A percentile compares a stretch with the other conserved stretches of the same genome.
These are phyloP conservation scores for Scrobipalpa atriplicella DNA, from an alignment of 2,888 invertebrate species.

Conservation along the genomic window DNA sequence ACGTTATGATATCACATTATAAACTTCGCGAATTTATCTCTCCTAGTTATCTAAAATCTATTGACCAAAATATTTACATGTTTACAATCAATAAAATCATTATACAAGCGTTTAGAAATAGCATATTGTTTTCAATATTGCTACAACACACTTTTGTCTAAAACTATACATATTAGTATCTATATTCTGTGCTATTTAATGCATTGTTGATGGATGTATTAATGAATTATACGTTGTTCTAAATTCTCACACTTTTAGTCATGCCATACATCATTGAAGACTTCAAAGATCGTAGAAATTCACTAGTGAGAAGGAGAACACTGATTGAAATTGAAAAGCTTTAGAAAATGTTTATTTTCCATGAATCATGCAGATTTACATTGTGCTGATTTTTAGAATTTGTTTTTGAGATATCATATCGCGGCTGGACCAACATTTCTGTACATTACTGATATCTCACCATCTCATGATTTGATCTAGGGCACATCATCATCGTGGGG, in stretches of 20 bases:
- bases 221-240: background rate
- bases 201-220: background rate
- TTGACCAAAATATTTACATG: too few species aligned
- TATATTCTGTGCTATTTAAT: background rate
- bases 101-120: too few species aligned
- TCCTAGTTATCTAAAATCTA: too few species aligned
- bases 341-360: background rate
- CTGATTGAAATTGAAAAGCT: background rate
- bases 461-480: too few species aligned
- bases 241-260: background rate
- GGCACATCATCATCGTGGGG: too few species aligned
- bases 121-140: background rate
- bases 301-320: background rate
- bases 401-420: background rate
- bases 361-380: background rate
- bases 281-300: background rate
- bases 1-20: too few species aligned
- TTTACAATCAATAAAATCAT: too few species aligned
- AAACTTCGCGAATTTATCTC: too few species aligned
- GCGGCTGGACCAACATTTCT: too few species aligned
- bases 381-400: background rate
- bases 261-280: background rate
- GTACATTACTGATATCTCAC: too few species aligned
- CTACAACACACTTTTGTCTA: background rate
- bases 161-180: background rate